phyloP scores from a whole-genome alignment of 2,113 vertebrate genomes.

The Alethe diademata region DNA sequence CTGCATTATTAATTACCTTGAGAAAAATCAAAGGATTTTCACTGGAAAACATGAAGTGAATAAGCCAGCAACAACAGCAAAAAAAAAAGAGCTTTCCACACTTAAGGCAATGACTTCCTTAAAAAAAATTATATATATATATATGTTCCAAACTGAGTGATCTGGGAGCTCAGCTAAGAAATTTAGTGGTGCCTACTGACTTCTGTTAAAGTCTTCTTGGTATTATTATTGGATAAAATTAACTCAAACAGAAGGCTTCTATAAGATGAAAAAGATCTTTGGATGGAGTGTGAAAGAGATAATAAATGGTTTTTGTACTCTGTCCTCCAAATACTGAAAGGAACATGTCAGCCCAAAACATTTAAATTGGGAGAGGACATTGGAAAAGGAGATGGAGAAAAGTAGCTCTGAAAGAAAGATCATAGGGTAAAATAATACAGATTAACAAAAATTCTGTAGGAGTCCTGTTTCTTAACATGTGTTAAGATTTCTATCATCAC shows the following conservation, averaged over 20 bases:
- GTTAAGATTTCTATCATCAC: conserved; percentile 69
- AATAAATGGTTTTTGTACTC: background rate
- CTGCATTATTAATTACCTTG: background rate
- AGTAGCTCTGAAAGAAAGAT: background rate
- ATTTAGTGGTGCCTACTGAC: background rate
- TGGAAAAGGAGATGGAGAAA: background rate
- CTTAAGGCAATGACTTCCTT: background rate
- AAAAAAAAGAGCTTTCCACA: background rate
- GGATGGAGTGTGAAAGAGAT: background rate
- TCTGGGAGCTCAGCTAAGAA: background rate
- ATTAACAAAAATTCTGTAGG: conserved; percentile 40
- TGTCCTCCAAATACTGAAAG: background rate
- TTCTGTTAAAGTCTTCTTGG: background rate
- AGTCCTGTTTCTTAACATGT: conserved; percentile 49
- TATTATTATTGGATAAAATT: background rate
- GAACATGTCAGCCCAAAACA: background rate
- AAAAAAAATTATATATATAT: background rate
- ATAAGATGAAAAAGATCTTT: background rate
- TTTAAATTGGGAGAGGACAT: background rate
- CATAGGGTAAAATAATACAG: conserved; percentile 21
- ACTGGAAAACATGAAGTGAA: background rate
- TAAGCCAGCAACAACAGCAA: background rate
- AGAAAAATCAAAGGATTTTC: background rate
- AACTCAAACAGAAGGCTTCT: background rate
- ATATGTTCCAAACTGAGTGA: background rate